A percentile compares a stretch with the other conserved stretches of the same genome.
Evolutionary conservation across 1,140 invertebrate genomes (phyloP).

Genomic region (Ceratina japonica): DNA sequence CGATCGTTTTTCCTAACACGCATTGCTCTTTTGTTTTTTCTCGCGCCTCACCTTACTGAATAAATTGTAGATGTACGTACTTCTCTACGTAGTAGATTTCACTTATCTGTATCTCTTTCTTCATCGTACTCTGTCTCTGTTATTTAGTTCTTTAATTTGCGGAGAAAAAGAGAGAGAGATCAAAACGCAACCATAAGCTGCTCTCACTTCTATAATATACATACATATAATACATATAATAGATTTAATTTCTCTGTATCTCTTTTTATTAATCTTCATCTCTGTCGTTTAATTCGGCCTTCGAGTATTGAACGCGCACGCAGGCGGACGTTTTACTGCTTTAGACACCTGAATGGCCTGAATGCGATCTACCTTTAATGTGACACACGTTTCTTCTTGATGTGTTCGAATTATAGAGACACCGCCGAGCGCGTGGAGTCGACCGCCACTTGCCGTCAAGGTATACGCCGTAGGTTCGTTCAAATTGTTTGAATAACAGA

Average conservation of each 20-base stretch:
- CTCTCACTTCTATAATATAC: too few species aligned
- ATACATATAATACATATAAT: too few species aligned
- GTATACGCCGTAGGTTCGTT: slow-evolving; percentile 74
- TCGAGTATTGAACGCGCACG: slow-evolving; percentile 12
- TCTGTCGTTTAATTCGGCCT: slow-evolving; percentile 7
- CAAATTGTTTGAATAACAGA: slow-evolving; percentile 60
- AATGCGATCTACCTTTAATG: slow-evolving; percentile 51
- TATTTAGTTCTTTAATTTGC: too few species aligned
- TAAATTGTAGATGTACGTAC: too few species aligned
- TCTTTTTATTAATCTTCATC: background rate
- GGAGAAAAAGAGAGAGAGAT: too few species aligned
- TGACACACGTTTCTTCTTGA: slow-evolving; percentile 65
- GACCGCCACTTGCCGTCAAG: slow-evolving; percentile 63
- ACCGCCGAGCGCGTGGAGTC: slow-evolving; percentile 69
- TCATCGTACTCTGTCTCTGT: too few species aligned
- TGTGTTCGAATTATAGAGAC: slow-evolving; percentile 74
- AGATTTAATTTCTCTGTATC: background rate
- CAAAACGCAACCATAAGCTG: too few species aligned
- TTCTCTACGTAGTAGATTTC: too few species aligned
- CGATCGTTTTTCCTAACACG: too few species aligned
- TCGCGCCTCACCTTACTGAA: too few species aligned
- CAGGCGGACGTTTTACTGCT: slow-evolving; percentile 49
- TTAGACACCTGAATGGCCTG: slow-evolving; percentile 33
- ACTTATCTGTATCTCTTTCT: too few species aligned
- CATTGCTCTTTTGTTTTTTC: too few species aligned